phyloP scores from a whole-genome alignment of 2,888 invertebrate species.

The Ectemnius cavifrons region DNA sequence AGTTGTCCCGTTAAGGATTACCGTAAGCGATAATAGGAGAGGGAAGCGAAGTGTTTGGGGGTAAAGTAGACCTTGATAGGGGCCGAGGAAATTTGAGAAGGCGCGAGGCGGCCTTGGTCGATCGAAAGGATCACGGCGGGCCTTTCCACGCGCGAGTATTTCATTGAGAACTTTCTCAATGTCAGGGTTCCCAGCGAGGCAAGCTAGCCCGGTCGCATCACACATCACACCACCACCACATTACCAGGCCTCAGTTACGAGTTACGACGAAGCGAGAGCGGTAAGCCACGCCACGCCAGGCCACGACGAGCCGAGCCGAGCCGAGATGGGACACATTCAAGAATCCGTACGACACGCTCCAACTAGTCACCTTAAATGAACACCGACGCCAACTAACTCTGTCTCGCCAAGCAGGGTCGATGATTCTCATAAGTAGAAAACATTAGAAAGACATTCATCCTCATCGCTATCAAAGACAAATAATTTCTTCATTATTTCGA shows the following conservation, averaged over 20 bases:
- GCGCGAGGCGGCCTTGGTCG: not conserved
- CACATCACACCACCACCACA: no score
- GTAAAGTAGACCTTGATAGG: no score
- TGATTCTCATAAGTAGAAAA: no score
- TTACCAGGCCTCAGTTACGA: not conserved
- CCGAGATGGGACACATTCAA: no score
- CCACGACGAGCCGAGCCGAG: not conserved
- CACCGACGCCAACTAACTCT: slow-evolving; percentile 20
- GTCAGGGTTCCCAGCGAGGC: slow-evolving; percentile 34
- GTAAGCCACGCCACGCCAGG: not conserved
- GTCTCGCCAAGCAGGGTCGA: slow-evolving; percentile 19
- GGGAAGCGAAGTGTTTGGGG: no score
- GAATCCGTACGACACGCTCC: not conserved
- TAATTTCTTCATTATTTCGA: no score
- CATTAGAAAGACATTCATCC: no score
- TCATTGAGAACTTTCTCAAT: slow-evolving; percentile 43
- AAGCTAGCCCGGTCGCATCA: no score
- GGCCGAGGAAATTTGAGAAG: no score
- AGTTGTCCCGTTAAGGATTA: slow-evolving; percentile 20
- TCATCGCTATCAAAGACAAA: no score
- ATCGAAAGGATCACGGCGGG: not conserved
- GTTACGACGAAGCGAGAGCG: not conserved
- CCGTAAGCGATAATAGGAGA: slow-evolving; percentile 7
- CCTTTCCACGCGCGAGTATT: slow-evolving; percentile 20
- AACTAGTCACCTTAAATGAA: not conserved